A percentile compares a stretch with the other conserved stretches of the same genome.
Evolutionary conservation across 2,797 vertebrate genomes (phyloP).

Genomic region (Bryconaethiops microstoma): DNA sequence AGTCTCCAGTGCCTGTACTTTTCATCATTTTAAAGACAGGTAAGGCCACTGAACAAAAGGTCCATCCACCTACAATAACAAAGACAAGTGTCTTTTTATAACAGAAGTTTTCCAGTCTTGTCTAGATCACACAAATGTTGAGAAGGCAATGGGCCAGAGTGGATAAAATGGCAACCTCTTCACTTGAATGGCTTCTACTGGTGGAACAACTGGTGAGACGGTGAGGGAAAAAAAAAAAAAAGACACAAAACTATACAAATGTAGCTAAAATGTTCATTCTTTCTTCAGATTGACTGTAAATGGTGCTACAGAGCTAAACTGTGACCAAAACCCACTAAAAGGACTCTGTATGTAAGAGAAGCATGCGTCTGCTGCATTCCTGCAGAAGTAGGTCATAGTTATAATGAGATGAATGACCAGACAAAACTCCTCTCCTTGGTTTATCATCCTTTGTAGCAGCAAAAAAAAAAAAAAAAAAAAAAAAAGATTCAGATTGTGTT

Average conservation of each 20-base stretch:
- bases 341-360: slow-evolving; percentile 9
- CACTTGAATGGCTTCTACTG: neutral
- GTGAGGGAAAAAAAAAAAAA: neutral
- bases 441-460: slow-evolving; percentile 42
- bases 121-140: neutral
- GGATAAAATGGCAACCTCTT: slow-evolving; percentile 10
- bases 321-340: neutral
- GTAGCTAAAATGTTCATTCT: neutral
- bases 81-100: neutral
- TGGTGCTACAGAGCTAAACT: slow-evolving; percentile 29
- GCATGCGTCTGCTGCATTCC: neutral
- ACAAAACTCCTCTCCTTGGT: slow-evolving; percentile 6
- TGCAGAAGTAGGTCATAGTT: slow-evolving; percentile 13
- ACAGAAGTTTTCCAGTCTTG: neutral
- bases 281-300: slow-evolving; percentile 11
- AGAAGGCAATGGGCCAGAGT: slow-evolving; percentile 8
- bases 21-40: slow-evolving; percentile 25
- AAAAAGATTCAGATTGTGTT: slow-evolving; percentile 2
- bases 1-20: slow-evolving; percentile 43
- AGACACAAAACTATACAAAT: neutral
- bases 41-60: slow-evolving; percentile 46
- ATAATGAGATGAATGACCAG: slow-evolving; percentile 20
- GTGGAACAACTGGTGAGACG: neutral
- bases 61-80: slow-evolving; percentile 7
- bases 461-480: slow-evolving; percentile 41